phyloP scores from a whole-genome alignment of 35 echinoderm and acorn worm genomes.

The Heliocidaris erythrogramma region DNA sequence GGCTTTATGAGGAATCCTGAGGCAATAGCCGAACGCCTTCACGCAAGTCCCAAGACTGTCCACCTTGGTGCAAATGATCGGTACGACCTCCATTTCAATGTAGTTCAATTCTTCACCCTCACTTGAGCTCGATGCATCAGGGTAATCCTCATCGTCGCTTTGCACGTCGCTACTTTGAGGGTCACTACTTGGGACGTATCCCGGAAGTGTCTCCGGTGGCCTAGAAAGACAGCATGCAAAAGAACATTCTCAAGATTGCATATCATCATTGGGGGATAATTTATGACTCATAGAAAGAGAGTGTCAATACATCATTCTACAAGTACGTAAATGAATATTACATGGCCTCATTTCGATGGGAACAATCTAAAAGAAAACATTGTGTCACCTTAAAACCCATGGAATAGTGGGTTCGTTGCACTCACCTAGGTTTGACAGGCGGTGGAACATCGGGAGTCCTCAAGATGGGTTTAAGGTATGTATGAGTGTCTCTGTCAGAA shows the following conservation, averaged over 20 bases:
- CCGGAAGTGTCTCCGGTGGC: background rate
- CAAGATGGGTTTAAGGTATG: background rate
- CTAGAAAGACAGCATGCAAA: background rate
- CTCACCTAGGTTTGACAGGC: background rate
- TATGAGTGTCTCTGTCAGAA: background rate
- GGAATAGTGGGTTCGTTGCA: background rate
- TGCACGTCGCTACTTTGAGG: background rate
- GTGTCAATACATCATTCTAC: background rate
- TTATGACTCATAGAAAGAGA: background rate
- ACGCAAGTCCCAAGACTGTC: background rate
- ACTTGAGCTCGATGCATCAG: conserved; percentile 10
- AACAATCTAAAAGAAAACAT: too few relatives aligned
- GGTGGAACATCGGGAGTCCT: background rate
- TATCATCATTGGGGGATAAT: background rate
- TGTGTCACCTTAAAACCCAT: too few relatives aligned
- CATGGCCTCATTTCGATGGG: background rate
- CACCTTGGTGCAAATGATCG: conserved; percentile 2
- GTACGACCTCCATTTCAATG: conserved; percentile 1
- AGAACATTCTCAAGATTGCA: background rate
- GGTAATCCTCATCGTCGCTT: conserved; percentile 4
- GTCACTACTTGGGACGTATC: background rate
- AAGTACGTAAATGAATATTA: background rate
- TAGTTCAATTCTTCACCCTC: background rate
- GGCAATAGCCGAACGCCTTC: conserved; percentile 24
- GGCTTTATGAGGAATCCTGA: conserved; percentile 7